These are phyloP conservation scores for Lasioglossum figueresi DNA, from an alignment of 2,888 invertebrate genomes.

Conservation along the genomic window DNA sequence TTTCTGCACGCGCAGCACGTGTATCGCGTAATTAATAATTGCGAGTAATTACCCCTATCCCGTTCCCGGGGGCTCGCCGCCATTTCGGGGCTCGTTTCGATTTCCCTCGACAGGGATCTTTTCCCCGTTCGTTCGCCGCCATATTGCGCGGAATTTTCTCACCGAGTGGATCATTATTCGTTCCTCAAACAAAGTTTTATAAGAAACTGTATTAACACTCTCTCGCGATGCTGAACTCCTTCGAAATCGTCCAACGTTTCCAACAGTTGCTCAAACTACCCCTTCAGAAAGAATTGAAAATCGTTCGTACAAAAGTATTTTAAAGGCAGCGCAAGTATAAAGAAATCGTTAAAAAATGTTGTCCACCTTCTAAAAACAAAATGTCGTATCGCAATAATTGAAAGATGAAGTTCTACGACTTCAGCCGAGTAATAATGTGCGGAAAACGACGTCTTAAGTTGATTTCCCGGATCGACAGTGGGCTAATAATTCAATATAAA, in stretches of 20 bases:
- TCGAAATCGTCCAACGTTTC: neutral
- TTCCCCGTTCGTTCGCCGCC: neutral
- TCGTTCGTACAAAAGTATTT: neutral
- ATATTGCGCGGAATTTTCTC: neutral
- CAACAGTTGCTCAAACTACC: neutral
- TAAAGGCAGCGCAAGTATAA: neutral
- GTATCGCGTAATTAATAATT: conserved; percentile 66
- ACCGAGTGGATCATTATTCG: neutral
- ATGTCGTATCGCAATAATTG: neutral
- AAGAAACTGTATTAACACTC: neutral
- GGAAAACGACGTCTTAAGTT: neutral
- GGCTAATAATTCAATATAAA: neutral
- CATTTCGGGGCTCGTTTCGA: conserved; percentile 21
- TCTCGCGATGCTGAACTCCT: too few relatives aligned
- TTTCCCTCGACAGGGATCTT: conserved; percentile 22
- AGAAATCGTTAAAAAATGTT: neutral
- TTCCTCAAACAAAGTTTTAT: neutral
- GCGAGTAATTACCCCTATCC: conserved; percentile 66
- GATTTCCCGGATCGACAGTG: neutral
- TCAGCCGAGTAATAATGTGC: neutral
- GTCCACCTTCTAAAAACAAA: neutral
- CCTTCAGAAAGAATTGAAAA: too few relatives aligned
- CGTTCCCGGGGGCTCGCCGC: conserved; percentile 35
- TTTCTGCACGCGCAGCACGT: conserved; percentile 44
- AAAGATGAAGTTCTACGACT: neutral